These are phyloP conservation scores for Macrobrachium rosenbergii DNA, from an alignment of 1,140 invertebrate species.

Conservation along the genomic window DNA sequence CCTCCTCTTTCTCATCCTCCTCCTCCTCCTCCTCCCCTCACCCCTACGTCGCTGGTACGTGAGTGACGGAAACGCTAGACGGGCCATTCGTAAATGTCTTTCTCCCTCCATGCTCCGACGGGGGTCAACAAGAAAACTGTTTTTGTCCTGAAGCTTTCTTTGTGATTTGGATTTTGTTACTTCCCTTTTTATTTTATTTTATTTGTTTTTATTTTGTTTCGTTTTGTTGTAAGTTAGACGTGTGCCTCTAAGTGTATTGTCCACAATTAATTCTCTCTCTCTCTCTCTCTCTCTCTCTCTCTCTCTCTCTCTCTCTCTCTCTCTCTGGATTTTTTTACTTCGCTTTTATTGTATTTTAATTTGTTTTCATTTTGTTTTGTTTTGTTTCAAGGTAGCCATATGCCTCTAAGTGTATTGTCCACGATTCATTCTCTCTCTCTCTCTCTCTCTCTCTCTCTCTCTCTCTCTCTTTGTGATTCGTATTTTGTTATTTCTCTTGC, in stretches of 20 bases:
- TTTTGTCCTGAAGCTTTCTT: conserved; percentile 47
- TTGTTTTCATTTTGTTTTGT: too few species aligned
- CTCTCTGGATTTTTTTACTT: background rate
- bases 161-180: conserved; percentile 56
- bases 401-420: background rate
- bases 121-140: conserved; percentile 61
- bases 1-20: background rate
- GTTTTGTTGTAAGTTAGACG: too few species aligned
- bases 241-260: background rate
- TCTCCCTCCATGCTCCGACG: conserved; percentile 56
- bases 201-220: background rate
- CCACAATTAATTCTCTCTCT: background rate
- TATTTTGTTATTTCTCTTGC: background rate
- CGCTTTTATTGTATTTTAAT: too few species aligned
- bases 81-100: conserved; percentile 53
- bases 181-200: conserved; percentile 16
- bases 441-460: background rate
- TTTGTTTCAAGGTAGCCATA: too few species aligned
- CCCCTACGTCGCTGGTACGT: conserved; percentile 45
- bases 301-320: background rate
- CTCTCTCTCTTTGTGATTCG: background rate
- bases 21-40: background rate
- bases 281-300: background rate
- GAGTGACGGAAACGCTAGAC: conserved; percentile 63
- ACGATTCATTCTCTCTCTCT: background rate